Evolutionary conservation across 2,888 invertebrate genomes (phyloP), one percentile per base, ranked within the genome.

Genomic region (Scaeva pyrastri): DNA sequence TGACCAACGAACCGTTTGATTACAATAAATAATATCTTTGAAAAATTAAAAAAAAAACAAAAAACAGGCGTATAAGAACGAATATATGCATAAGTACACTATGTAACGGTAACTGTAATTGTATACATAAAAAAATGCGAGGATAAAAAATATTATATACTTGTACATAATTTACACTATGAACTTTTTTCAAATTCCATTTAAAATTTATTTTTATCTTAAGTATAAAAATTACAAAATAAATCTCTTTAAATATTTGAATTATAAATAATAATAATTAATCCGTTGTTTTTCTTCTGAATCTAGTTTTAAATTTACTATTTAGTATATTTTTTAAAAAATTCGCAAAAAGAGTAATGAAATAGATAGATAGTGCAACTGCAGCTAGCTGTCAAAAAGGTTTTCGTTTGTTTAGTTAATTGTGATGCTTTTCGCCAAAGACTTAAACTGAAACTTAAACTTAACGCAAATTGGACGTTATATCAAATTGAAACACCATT

Each of bases 171-270:
- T 77, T 81, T 81, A 77, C 55, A 71, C 19, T 77, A 43, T 60
- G 10, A 70, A 71, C 45, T 76, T 76, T 81, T 85, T 81, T 68
- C 68, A 73, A 77, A 77, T 81, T 85, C 85, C 73, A 81, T 77
- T 79, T 64, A 62, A 75, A 70, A 71, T 48, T 68, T 56, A 64
- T 48, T 36, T 71, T 84, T 75, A 75, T 78, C 78, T 70, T 74
- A 78, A 68, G 36, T 60, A n/a, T n/a, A 31, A 31, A 31, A 31
- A 56, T 58, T 73, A 74, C 11, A 77, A 73, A 19, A 60, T 16
- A 23, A 71, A 48, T 41, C 10, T 55, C 23, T 41, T 81, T 56
- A 26, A 55, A 52, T 36, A 36, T 48, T 66, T 19, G 6, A 66
- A 48, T 19, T 19, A 31, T 26, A 19, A 12, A 10, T 19, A 6